Evolutionary conservation across 2,113 vertebrate genomes (phyloP), one percentile per base, ranked within the genome.

Genomic region (Microtus richardsoni): DNA sequence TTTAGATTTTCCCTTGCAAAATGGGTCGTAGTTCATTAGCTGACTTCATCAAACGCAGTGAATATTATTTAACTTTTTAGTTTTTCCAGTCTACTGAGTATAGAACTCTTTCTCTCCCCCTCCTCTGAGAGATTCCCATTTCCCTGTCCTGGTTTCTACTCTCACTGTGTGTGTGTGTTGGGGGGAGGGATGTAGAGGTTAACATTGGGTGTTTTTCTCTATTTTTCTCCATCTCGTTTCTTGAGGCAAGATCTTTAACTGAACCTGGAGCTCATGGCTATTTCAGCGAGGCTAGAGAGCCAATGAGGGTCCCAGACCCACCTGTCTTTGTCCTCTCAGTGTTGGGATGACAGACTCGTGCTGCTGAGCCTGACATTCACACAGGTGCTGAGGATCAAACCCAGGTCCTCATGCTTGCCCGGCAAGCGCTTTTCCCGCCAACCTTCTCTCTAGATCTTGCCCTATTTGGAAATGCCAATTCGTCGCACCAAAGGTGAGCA

Each of bases 1-100:
- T 52, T 92, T 90, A 73, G 52, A 39, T 64, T 94, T 54, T 92
- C 17, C 22, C 30, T n/a, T 86, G 28, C 36, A 91, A 4, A 91
- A 4, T 77, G 33, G 5, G 26, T n/a, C 49, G 73, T 36, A 85
- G 60, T 60, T 92, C 39, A 77, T 68, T 75, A 33, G 0, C 78
- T 26, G 41, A 41, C 17, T 30, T 91, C 39, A 71, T 62, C 22
- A 70, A 28, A n/a, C 73, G 70, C 22, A 95, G 60, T 83, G 62
- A 78, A 28, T 82, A 71, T 39, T 78, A 30, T 44, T 80, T 68
- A 39, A 92, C n/a, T 88, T 89, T 70, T 88, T 17, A 41, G n/a
- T 54, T 93, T 96, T 80, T 90, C 21, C n/a, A 28, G 3, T n/a
- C 8, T 30, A 13, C 2, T 90, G 39, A 90, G 47, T 68, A 2